These are phyloP conservation scores for Pharmacophagus antenor DNA, from an alignment of 2,888 invertebrate genomes.

Conservation along the genomic window DNA sequence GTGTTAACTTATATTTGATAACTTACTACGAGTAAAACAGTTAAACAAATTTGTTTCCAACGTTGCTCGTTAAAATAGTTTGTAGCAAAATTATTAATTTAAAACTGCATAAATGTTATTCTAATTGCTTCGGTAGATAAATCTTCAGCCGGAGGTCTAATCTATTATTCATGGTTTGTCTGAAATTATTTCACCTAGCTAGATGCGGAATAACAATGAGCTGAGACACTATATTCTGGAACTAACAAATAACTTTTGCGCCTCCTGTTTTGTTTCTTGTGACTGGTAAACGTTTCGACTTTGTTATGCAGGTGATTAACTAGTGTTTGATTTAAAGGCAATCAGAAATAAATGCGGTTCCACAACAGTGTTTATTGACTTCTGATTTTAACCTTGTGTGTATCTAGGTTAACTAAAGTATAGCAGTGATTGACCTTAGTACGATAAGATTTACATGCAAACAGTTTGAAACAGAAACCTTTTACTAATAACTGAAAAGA, in stretches of 20 bases:
- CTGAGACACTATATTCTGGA: conserved; percentile 32
- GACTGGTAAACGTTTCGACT: conserved; percentile 22
- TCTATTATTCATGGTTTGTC: conserved; percentile 40
- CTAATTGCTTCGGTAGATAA: conserved; percentile 37
- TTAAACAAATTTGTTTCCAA: background rate
- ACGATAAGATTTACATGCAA: conserved; percentile 19
- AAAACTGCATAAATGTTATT: conserved; percentile 30
- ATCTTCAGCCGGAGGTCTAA: conserved; percentile 40
- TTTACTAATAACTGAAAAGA: background rate
- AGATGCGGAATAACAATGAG: conserved; percentile 50
- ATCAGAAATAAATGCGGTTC: conserved; percentile 17
- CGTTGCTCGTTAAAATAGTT: conserved; percentile 9
- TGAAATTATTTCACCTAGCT: conserved; percentile 51
- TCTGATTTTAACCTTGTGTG: background rate
- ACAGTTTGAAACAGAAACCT: conserved; percentile 1
- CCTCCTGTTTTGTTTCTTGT: conserved; percentile 27
- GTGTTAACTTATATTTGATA: background rate
- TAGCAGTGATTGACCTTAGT: background rate
- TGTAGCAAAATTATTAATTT: conserved; percentile 18
- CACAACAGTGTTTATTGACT: conserved; percentile 3
- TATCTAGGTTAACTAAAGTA: background rate
- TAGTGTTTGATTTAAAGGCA: conserved; percentile 27
- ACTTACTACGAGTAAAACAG: background rate
- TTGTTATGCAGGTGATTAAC: conserved; percentile 21
- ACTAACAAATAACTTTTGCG: conserved; percentile 25